Evolutionary conservation across 2,888 invertebrate species (phyloP).

Genomic region (Mylabris sibirica): DNA sequence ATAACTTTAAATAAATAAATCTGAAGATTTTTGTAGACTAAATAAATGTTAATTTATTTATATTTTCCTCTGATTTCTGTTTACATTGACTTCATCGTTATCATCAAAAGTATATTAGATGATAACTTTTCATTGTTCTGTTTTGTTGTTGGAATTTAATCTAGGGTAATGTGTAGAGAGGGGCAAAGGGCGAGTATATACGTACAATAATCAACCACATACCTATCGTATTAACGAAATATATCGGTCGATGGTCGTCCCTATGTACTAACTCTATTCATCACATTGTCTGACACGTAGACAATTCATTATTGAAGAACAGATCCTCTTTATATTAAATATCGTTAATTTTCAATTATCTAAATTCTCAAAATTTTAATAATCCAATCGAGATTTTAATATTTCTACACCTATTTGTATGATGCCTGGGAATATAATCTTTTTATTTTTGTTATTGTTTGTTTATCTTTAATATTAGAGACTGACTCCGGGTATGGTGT

Average conservation of each 20-base stretch:
- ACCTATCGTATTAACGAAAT: conserved; percentile 1
- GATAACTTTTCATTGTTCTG: background rate
- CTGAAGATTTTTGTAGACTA: too few species aligned
- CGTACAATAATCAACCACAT: background rate
- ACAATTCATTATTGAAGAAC: background rate
- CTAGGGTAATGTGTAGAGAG: background rate
- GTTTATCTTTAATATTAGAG: too few species aligned
- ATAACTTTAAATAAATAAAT: too few species aligned
- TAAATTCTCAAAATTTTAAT: too few species aligned
- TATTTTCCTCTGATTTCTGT: too few species aligned
- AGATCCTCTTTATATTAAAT: background rate
- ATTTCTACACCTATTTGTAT: too few species aligned
- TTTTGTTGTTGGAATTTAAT: background rate
- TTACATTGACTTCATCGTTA: background rate
- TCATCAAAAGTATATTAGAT: background rate
- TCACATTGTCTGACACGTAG: conserved; percentile 4
- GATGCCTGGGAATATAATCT: too few species aligned
- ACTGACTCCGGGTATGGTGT: background rate
- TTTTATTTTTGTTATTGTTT: too few species aligned
- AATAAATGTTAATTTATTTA: too few species aligned
- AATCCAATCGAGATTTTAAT: too few species aligned
- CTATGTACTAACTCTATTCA: background rate
- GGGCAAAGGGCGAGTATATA: background rate
- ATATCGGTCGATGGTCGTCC: background rate
- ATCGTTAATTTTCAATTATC: background rate